A percentile compares a stretch with the other conserved stretches of the same genome.
These are phyloP conservation scores for Aspiorhynchus laticeps DNA, from an alignment of 2,113 vertebrate genomes.

Conservation along the genomic window DNA sequence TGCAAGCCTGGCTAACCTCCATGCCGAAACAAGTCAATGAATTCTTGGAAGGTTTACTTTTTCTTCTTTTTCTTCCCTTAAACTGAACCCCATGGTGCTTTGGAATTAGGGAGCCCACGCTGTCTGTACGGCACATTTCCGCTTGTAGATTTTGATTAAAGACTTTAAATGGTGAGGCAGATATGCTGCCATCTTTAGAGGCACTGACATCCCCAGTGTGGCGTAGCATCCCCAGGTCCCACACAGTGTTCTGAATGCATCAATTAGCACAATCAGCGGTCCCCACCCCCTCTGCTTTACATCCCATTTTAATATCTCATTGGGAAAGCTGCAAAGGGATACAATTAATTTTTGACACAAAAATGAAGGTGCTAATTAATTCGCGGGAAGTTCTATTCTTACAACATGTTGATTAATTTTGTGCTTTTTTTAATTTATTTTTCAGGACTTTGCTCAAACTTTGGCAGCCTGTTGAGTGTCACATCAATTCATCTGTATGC, in stretches of 20 bases:
- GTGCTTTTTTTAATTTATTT: constrained; percentile 41
- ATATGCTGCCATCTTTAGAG: constrained; percentile 53
- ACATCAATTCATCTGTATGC: not conserved
- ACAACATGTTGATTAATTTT: constrained; percentile 53
- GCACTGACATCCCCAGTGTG: constrained; percentile 56
- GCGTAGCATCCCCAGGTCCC: constrained; percentile 45
- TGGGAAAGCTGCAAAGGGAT: constrained; percentile 55
- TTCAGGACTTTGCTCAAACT: constrained; percentile 20
- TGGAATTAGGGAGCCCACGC: constrained; percentile 48
- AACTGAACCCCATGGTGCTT: constrained; percentile 50
- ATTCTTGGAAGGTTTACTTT: constrained; percentile 35
- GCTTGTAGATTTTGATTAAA: constrained; percentile 58
- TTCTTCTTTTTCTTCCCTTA: constrained; percentile 21
- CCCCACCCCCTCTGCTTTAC: constrained; percentile 51
- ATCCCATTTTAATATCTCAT: constrained; percentile 59
- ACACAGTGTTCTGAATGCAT: constrained; percentile 59
- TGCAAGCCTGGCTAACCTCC: constrained; percentile 11
- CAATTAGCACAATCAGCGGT: constrained; percentile 61
- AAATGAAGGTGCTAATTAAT: constrained; percentile 60
- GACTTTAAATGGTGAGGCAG: constrained; percentile 56
- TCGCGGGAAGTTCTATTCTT: constrained; percentile 57
- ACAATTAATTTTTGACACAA: constrained; percentile 64
- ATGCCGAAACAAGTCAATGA: constrained; percentile 8
- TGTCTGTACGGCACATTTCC: constrained; percentile 42
- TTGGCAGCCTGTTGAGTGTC: not conserved